A percentile compares a stretch with the other conserved stretches of the same genome.
phyloP scores from a whole-genome alignment of 2,113 vertebrate species.

The human region DNA sequence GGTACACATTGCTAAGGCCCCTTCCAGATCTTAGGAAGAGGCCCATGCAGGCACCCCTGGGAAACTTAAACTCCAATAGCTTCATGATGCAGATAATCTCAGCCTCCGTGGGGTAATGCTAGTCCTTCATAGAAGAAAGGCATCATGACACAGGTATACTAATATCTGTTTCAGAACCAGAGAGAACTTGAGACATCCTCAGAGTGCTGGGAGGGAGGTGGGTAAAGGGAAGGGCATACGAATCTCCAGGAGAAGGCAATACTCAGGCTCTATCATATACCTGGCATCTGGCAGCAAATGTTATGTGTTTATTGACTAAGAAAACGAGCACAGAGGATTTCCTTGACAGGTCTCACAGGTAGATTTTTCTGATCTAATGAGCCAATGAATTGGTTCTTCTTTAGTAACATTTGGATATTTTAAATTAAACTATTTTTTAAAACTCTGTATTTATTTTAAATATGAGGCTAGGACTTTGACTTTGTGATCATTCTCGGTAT shows the following conservation, averaged over 20 bases:
- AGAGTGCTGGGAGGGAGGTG: neutral
- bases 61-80: neutral
- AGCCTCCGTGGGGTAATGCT: neutral
- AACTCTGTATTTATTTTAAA: slow-evolving; percentile 14
- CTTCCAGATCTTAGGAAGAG: neutral
- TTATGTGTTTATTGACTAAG: neutral
- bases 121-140: neutral
- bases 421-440: neutral
- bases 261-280: neutral
- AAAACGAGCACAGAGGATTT: neutral
- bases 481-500: neutral
- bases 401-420: neutral
- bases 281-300: neutral
- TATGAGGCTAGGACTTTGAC: neutral
- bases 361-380: neutral
- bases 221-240: neutral
- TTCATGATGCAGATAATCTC: neutral
- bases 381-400: neutral
- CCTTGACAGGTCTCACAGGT: neutral
- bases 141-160: neutral
- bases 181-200: neutral
- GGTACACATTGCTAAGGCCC: neutral
- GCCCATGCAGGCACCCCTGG: rapidly evolving
- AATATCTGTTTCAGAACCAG: neutral
- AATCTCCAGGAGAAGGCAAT: neutral